These are phyloP conservation scores for Perizoma flavofasciatum DNA, from an alignment of 2,888 invertebrate species.

Conservation along the genomic window DNA sequence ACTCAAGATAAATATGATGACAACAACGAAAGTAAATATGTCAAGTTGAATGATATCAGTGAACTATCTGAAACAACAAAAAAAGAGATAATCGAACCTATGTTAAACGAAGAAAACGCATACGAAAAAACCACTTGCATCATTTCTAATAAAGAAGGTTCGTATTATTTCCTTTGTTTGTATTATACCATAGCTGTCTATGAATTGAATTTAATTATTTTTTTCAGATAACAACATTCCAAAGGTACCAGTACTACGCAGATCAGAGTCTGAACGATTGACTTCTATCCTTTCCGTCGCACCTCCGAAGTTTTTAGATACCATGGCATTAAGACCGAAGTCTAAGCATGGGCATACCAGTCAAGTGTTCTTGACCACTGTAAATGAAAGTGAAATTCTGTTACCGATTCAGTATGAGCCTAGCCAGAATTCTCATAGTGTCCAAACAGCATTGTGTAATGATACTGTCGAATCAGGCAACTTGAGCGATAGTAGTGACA, in stretches of 20 bases:
- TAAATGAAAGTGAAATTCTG: constrained; percentile 56
- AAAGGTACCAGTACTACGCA: constrained; percentile 68
- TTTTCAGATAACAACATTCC: constrained; percentile 76
- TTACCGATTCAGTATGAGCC: constrained; percentile 44
- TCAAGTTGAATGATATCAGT: constrained; percentile 33
- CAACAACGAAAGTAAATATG: constrained; percentile 44
- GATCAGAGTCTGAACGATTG: constrained; percentile 77
- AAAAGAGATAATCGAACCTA: constrained; percentile 42
- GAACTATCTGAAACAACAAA: constrained; percentile 41
- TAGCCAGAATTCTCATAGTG: constrained; percentile 33
- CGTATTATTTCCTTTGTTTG: not conserved
- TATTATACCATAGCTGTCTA: not conserved
- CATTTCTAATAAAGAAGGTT: constrained; percentile 49
- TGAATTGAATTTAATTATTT: not conserved
- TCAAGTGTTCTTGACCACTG: constrained; percentile 84
- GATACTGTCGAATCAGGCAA: constrained; percentile 65
- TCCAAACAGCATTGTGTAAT: constrained; percentile 32
- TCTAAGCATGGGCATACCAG: constrained; percentile 84
- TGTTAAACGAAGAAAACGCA: constrained; percentile 33
- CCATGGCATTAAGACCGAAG: constrained; percentile 91
- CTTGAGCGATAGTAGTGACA: constrained; percentile 75
- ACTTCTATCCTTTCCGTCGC: constrained; percentile 69
- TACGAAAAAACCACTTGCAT: constrained; percentile 24
- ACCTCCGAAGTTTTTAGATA: constrained; percentile 89
- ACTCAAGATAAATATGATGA: constrained; percentile 47